These are phyloP conservation scores for Apotomis capreana DNA, from an alignment of 2,888 invertebrate genomes.

Conservation along the genomic window DNA sequence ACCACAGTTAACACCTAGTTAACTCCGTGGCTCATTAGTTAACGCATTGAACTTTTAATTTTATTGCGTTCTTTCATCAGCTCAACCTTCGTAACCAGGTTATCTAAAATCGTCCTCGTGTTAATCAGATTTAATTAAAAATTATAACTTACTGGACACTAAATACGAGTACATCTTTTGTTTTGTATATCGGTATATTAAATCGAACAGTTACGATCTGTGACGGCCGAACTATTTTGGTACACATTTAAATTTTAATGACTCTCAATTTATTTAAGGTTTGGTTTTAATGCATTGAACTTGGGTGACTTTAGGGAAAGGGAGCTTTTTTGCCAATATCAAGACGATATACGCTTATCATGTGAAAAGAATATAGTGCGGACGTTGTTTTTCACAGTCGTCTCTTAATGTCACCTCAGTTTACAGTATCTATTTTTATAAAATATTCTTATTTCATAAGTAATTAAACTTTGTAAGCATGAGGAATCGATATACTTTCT, in stretches of 20 bases:
- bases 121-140: conserved; percentile 15
- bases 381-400: too few relatives aligned
- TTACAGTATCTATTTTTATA: too few relatives aligned
- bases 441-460: too few relatives aligned
- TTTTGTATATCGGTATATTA: neutral
- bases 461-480: too few relatives aligned
- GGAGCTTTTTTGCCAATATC: too few relatives aligned
- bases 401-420: too few relatives aligned
- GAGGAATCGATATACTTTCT: too few relatives aligned
- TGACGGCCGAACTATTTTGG: neutral
- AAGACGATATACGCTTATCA: too few relatives aligned
- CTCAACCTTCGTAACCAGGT: conserved; percentile 26
- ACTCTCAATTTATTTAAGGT: too few relatives aligned
- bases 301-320: too few relatives aligned
- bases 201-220: neutral
- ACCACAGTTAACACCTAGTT: conserved; percentile 28
- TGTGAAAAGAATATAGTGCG: too few relatives aligned
- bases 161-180: conserved; percentile 1
- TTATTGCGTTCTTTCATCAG: conserved; percentile 25
- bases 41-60: conserved; percentile 32
- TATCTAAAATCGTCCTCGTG: conserved; percentile 34
- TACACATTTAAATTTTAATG: neutral
- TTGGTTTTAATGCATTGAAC: too few relatives aligned
- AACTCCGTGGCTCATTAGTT: conserved; percentile 31
- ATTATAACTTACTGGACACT: neutral